These are phyloP conservation scores for Trinorchestia longiramus DNA, from an alignment of 1,140 invertebrate species.

Conservation along the genomic window DNA sequence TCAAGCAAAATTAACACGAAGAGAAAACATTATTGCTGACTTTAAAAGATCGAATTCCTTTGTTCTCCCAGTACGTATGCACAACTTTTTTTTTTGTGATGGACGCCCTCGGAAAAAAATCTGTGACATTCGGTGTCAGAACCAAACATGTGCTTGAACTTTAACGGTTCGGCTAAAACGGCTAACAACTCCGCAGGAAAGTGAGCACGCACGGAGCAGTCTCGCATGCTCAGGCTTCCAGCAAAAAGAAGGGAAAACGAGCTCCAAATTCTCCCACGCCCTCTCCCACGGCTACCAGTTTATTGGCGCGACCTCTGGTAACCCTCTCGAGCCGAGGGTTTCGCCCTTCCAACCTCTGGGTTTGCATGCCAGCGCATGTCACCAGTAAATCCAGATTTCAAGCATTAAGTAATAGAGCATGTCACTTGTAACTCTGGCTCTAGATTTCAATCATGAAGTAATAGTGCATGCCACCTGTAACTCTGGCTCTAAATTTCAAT, in stretches of 20 bases:
- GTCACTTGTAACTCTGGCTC: too few relatives aligned
- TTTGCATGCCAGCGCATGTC: background rate
- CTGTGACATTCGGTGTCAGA: background rate
- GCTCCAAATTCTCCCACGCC: slow-evolving; percentile 42
- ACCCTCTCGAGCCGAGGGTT: slow-evolving; percentile 43
- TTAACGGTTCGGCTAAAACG: background rate
- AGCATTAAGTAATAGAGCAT: background rate
- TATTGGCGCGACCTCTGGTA: slow-evolving; percentile 33
- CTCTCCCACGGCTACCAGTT: slow-evolving; percentile 51
- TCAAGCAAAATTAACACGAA: too few relatives aligned
- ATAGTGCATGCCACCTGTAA: too few relatives aligned
- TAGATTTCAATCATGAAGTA: too few relatives aligned
- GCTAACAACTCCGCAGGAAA: background rate
- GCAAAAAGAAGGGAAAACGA: slow-evolving; percentile 41
- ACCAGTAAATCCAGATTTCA: background rate
- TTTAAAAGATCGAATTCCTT: background rate
- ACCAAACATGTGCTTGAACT: background rate
- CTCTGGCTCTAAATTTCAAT: too few relatives aligned
- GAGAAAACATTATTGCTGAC: too few relatives aligned
- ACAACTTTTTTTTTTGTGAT: background rate
- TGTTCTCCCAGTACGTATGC: background rate
- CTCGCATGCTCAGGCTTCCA: background rate
- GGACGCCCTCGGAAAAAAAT: background rate
- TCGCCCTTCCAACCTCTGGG: slow-evolving; percentile 30
- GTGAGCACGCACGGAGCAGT: background rate